Evolutionary conservation across 2,888 invertebrate species (phyloP).

Genomic region (Leucoma salicis): DNA sequence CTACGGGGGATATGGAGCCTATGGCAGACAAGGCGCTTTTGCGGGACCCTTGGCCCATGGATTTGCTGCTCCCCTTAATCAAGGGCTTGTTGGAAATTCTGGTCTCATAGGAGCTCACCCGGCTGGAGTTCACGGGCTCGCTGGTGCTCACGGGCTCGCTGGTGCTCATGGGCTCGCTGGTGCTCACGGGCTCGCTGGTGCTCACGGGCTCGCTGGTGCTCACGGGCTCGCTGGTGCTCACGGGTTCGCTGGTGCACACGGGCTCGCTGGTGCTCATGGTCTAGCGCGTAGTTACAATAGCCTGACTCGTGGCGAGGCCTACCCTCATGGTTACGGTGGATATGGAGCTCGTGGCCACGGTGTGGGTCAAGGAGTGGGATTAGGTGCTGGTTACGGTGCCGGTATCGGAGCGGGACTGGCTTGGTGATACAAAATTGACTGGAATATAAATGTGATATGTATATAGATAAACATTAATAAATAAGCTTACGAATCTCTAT

Average conservation of each 20-base stretch:
- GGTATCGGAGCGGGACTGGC: slow-evolving; percentile 16
- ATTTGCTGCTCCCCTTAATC: slow-evolving; percentile 15
- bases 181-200: slow-evolving; percentile 13
- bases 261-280: slow-evolving; percentile 20
- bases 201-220: slow-evolving; percentile 12
- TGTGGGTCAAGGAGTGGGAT: slow-evolving; percentile 5
- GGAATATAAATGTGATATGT: slow-evolving; percentile 21
- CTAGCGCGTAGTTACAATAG: slow-evolving; percentile 29
- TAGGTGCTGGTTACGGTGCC: slow-evolving; percentile 8
- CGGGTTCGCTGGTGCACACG: slow-evolving; percentile 8
- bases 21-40: slow-evolving; percentile 17
- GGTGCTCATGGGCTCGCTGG: slow-evolving; percentile 13
- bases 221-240: slow-evolving; percentile 15
- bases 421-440: slow-evolving; percentile 25
- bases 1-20: slow-evolving; percentile 15
- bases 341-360: slow-evolving; percentile 20
- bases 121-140: slow-evolving; percentile 9
- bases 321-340: slow-evolving; percentile 18
- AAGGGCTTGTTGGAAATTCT: slow-evolving; percentile 14
- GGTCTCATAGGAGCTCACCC: neutral
- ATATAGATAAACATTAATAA: slow-evolving; percentile 26
- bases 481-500: slow-evolving; percentile 22
- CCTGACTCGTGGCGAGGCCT: slow-evolving; percentile 17
- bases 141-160: slow-evolving; percentile 12
- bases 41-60: slow-evolving; percentile 20